Percentiles rank a stretch among this genome's conserved stretches.
Conservation (phyloP, 2,888 invertebrate species). For the Pterostichus niger region DNA sequence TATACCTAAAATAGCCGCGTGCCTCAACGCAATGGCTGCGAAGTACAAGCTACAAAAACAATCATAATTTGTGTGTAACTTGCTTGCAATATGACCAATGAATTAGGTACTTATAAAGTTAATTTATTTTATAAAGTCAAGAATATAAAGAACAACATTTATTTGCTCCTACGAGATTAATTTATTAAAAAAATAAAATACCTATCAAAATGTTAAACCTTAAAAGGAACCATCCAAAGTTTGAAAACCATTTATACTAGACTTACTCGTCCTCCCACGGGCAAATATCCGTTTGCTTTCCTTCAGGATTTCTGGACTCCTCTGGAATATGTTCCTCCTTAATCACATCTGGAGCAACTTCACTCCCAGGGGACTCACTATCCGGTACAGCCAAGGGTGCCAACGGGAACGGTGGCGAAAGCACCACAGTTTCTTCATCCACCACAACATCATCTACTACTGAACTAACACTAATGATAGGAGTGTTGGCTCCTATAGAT, state of each 20-base stretch:
- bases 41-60: no score
- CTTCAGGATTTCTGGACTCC: conserved; percentile 73
- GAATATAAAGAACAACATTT: no score
- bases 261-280: conserved; percentile 98
- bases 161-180: no score
- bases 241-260: background rate
- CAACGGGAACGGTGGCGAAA: conserved; percentile 75
- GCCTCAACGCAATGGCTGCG: no score
- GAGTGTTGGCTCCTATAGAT: conserved; percentile 76
- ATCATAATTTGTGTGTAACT: no score
- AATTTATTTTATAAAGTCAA: no score
- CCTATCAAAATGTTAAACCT: background rate
- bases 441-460: conserved; percentile 81
- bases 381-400: conserved; percentile 86
- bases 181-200: no score
- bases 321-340: conserved; percentile 68
- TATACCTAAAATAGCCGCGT: no score
- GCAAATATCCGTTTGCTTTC: conserved; percentile 90
- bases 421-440: conserved; percentile 61
- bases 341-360: conserved; percentile 77
- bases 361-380: conserved; percentile 84
- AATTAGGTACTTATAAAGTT: no score
- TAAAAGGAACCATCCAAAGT: background rate
- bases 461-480: conserved; percentile 87
- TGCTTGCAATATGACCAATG: no score